Base-by-base conservation (phyloP, 2,797 vertebrate species). In the Melanotaenia boesemani region DNA sequence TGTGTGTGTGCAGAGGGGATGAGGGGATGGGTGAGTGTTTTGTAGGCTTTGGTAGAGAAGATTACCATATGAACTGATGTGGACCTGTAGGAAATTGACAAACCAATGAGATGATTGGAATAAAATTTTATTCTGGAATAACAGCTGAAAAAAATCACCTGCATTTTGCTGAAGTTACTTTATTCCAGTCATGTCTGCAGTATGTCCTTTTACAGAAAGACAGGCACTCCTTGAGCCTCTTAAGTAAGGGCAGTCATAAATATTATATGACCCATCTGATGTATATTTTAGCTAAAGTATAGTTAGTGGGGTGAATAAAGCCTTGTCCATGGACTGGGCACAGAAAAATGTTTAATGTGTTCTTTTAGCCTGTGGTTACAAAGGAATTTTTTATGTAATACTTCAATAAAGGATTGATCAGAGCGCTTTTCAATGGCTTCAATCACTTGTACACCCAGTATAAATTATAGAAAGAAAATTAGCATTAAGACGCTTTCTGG, bases 181-280 rank as follows among this genome's bases (percentile, higher is more conserved):
- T 72, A 59, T 89, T 88, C 86, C 87, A 90, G 81, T 86, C 77
- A 89, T 91, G 84, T 92, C 86, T 64, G 26, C 18, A 37, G 50
- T 85, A 26, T 81, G 81, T 89, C 69, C 83, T 30, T 89, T 68
- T 86, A 80, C 81, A 83, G 80, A 83, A 68, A 67, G 63, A 73
- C 63, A 85, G 71, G 28, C 69, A 65, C 68, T 81, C 67, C 56
- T 69, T 80, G 78, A 86, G 48, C 71, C 62, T 72, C 48, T 76
- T 59, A 73, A 76, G 57, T 74, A 73, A 68, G 66, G 73, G 62
- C 70, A 79, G 34, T 67, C 72, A 79, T 87, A 66, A 86, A 86
- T 86, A 83, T 76, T 90, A 32, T 41, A 85, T 71, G 30, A 72
- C 64, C 72, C 32, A 86, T 84, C 46, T 86, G 58, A 89, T 88